Conservation (phyloP, 2,113 vertebrate genomes). For the Gallinago undulata region DNA sequence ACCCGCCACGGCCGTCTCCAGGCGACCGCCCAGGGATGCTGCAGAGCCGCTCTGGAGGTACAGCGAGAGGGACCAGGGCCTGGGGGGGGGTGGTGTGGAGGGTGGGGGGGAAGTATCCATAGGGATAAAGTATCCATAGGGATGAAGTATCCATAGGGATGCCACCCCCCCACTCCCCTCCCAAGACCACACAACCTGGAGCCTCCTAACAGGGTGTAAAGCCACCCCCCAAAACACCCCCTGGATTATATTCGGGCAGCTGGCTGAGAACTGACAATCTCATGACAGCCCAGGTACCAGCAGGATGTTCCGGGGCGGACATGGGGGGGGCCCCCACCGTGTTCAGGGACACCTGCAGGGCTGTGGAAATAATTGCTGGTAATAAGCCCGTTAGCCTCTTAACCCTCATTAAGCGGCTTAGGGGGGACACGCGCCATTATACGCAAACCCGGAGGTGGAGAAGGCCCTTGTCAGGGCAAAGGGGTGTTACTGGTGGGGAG, state of each 20-base stretch:
- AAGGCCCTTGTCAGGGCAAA: not conserved
- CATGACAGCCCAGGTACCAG: not conserved
- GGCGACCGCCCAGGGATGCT: constrained; percentile 57
- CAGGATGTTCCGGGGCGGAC: not conserved
- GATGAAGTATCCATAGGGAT: no score
- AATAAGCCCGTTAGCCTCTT: constrained; percentile 59
- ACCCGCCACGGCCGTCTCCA: constrained; percentile 48
- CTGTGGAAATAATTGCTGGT: constrained; percentile 42
- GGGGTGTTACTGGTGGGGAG: not conserved
- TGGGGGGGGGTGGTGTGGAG: not conserved
- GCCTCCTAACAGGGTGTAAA: not conserved
- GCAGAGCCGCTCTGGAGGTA: constrained; percentile 4
- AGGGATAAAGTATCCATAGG: not conserved
- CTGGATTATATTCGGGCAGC: rapidly evolving
- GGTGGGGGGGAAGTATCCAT: not conserved
- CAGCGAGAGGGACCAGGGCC: not conserved
- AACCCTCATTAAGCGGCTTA: constrained; percentile 63
- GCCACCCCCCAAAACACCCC: not conserved
- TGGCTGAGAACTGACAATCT: not conserved
- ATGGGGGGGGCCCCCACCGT: not conserved
- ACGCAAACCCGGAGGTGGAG: not conserved
- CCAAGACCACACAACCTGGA: not conserved
- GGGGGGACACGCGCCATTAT: not conserved
- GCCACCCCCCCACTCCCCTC: not conserved
- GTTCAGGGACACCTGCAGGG: constrained; percentile 50